Conservation (phyloP, 2,888 invertebrate genomes). For the Melipona bicolor region DNA sequence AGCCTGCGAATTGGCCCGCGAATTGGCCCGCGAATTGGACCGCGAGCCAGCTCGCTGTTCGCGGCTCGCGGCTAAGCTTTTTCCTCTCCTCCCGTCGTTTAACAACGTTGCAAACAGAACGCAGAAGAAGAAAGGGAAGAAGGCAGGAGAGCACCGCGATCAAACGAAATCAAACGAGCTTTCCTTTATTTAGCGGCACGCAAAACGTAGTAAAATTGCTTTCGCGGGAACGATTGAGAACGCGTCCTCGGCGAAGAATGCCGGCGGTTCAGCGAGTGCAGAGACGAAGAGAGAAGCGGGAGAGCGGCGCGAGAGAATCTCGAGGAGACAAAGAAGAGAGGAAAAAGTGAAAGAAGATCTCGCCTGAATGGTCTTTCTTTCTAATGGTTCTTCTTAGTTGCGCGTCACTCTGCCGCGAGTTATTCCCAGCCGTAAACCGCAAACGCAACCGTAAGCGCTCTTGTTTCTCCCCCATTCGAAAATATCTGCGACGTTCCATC, state of each 20-base stretch:
- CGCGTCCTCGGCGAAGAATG: slow-evolving; percentile 14
- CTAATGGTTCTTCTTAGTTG: neutral
- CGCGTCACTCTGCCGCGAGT: neutral
- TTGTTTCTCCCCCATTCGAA: slow-evolving; percentile 1
- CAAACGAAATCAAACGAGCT: slow-evolving; percentile 19
- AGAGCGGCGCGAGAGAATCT: neutral
- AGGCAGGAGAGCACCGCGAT: neutral
- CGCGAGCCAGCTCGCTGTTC: neutral
- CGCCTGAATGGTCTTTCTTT: slow-evolving; percentile 7
- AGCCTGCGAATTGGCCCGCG: neutral
- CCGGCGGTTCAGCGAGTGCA: neutral
- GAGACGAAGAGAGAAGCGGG: neutral
- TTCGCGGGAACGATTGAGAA: slow-evolving; percentile 1
- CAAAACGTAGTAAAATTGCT: neutral
- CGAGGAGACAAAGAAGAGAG: slow-evolving; percentile 1
- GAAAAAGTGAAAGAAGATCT: neutral
- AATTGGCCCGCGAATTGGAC: neutral
- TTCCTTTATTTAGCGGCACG: neutral
- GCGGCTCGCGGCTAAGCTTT: neutral
- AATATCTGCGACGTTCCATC: neutral
- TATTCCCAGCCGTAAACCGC: neutral
- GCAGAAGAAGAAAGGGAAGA: neutral
- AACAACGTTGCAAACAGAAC: neutral
- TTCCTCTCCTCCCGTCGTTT: neutral
- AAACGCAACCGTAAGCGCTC: neutral